Conservation (phyloP, 2,888 invertebrate species). For the Lasiommata megera region DNA sequence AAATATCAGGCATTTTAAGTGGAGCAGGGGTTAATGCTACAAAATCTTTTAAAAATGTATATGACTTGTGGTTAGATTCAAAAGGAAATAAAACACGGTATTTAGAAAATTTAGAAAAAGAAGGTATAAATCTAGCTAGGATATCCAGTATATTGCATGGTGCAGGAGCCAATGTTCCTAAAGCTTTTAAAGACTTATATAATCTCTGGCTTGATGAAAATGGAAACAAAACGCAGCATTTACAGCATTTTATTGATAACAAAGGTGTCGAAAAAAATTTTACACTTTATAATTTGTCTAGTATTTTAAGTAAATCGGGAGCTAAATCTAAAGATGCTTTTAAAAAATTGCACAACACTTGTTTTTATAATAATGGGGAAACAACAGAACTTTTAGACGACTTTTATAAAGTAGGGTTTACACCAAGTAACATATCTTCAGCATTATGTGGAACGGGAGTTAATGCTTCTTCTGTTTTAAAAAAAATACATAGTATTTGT, state of each 20-base stretch:
- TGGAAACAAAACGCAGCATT: slow-evolving; percentile 35
- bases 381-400: slow-evolving; percentile 37
- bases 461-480: slow-evolving; percentile 33
- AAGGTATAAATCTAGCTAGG: slow-evolving; percentile 27
- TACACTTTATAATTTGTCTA: slow-evolving; percentile 32
- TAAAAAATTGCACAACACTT: slow-evolving; percentile 36
- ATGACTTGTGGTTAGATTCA: slow-evolving; percentile 40
- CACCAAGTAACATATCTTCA: slow-evolving; percentile 40
- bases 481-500: slow-evolving; percentile 35
- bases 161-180: slow-evolving; percentile 37
- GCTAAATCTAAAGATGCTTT: slow-evolving; percentile 38
- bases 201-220: slow-evolving; percentile 40
- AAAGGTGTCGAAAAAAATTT: slow-evolving; percentile 34
- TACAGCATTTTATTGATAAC: slow-evolving; percentile 28
- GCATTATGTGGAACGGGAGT: slow-evolving; percentile 40
- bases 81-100: slow-evolving; percentile 35
- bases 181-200: slow-evolving; percentile 42
- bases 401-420: slow-evolving; percentile 36
- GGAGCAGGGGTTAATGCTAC: slow-evolving; percentile 38
- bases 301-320: slow-evolving; percentile 36
- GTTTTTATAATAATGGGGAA: slow-evolving; percentile 42
- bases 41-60: slow-evolving; percentile 41
- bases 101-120: slow-evolving; percentile 25
- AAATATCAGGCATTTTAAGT: slow-evolving; percentile 39
- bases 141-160: slow-evolving; percentile 39